Evolutionary conservation across 2,113 vertebrate species (phyloP), one percentile per base, ranked within the genome.

Genomic region (Hippocampus comes): DNA sequence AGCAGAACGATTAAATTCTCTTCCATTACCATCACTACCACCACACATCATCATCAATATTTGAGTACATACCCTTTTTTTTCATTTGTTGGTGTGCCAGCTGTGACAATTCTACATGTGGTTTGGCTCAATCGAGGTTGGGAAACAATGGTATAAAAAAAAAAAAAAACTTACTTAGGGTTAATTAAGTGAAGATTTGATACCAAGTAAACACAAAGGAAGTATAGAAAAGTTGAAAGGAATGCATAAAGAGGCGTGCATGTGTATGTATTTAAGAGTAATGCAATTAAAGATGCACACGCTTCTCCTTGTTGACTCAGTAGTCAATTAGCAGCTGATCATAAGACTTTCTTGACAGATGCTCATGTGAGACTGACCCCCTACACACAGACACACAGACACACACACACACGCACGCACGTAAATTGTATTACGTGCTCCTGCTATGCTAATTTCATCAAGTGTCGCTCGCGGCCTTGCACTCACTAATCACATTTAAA

Each of bases 271-370:
- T 1, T 49, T 57, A 57, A 25, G 57, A 60, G 23, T 57, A 27
- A 60, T 27, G 30, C 56, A 2, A 27, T 59, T 25, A 25, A 59
- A 25, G 41, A 60, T 57, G 71, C 68, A 72, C 66, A 27, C 77
- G 46, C 68, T 30, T 77, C 72, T 51, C 67, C 70, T 76, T 91
- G 88, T 92, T 90, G 86, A 91, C 86, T 83, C 79, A 82, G 77
- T 59, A 81, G 86, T 92, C 81, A 86, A 89, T 91, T 88, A 88
- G 67, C 25, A 67, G 75, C 75, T 77, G 84, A 88, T 89, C 85
- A 27, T 61, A 86, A 90, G 70, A 68, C 74, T 69, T 60, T 78
- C 63, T 78, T 70, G 64, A 89, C 82, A 76, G 71, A 82, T 82
- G 79, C 74, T 67, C 80, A 74, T 80, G 86, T 84, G 82, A 82